Conservation (phyloP, 2,888 invertebrate genomes). For the Catocala fraxini region DNA sequence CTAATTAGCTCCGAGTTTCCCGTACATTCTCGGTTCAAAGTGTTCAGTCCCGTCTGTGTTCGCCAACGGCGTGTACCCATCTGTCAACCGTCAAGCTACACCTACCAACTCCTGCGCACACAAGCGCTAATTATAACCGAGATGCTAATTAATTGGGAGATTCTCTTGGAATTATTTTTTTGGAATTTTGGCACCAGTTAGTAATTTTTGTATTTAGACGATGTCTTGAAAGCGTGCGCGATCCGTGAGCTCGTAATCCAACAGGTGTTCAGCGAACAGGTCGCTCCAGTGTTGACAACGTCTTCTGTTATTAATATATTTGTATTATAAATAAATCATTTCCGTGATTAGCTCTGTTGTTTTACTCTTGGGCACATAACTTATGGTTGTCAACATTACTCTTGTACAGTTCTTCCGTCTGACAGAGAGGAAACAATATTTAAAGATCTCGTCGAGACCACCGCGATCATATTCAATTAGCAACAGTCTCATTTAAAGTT, state of each 20-base stretch:
- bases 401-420: conserved; percentile 15
- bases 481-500: conserved; percentile 36
- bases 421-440: conserved; percentile 45
- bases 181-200: conserved; percentile 36
- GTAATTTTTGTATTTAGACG: conserved; percentile 1
- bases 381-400: conserved; percentile 20
- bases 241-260: conserved; percentile 7
- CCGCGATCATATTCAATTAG: conserved; percentile 50
- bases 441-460: conserved; percentile 42
- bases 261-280: conserved; percentile 3
- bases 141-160: conserved; percentile 78
- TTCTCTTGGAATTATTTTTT: conserved; percentile 43
- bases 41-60: conserved; percentile 55
- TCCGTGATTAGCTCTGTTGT: conserved; percentile 17
- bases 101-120: conserved; percentile 67
- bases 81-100: conserved; percentile 79
- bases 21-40: conserved; percentile 69
- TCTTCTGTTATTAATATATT: conserved; percentile 7
- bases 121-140: conserved; percentile 74
- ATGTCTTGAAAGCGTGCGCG: conserved; percentile 10
- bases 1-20: conserved; percentile 77
- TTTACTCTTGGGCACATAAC: conserved; percentile 10
- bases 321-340: conserved; percentile 21
- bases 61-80: conserved; percentile 81
- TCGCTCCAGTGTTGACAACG: background rate